A percentile compares a stretch with the other conserved stretches of the same genome.
Evolutionary conservation across 2,888 invertebrate genomes (phyloP).

Genomic region (Eurois occulta): DNA sequence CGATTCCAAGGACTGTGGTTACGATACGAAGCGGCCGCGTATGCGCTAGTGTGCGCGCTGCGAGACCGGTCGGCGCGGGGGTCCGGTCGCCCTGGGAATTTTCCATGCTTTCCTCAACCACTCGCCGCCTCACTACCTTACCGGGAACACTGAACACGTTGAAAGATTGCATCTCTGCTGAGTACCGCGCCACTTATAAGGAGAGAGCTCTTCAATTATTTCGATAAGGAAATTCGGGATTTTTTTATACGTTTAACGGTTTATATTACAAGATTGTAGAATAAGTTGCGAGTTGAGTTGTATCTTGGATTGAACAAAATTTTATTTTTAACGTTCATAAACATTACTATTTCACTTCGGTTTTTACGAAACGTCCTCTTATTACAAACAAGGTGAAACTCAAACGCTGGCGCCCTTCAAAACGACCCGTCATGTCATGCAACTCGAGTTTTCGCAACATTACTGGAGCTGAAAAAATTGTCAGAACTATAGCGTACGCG

Average conservation of each 20-base stretch:
- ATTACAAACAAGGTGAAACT: conserved; percentile 31
- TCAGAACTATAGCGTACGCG: conserved; percentile 51
- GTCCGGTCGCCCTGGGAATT: conserved; percentile 82
- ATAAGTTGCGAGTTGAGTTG: not conserved
- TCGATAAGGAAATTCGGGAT: conserved; percentile 31
- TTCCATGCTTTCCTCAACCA: conserved; percentile 81
- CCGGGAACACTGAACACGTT: conserved; percentile 39
- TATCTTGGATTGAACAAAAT: not conserved
- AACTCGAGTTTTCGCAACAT: conserved; percentile 29
- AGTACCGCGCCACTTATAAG: conserved; percentile 38
- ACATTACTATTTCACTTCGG: not conserved
- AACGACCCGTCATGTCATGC: conserved; percentile 6
- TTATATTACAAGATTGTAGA: not conserved
- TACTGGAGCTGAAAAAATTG: conserved; percentile 50
- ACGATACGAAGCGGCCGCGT: conserved; percentile 41
- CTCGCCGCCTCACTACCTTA: conserved; percentile 41
- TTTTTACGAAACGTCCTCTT: conserved; percentile 15
- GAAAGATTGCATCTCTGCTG: conserved; percentile 43
- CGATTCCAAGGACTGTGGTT: conserved; percentile 64
- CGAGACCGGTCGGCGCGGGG: conserved; percentile 81
- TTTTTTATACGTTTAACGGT: conserved; percentile 12
- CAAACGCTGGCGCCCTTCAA: conserved; percentile 29
- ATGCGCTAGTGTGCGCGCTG: conserved; percentile 51
- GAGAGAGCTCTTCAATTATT: conserved; percentile 45
- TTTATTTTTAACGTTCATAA: conserved; percentile 9